Evolutionary conservation across 2,797 vertebrate genomes (phyloP).

Genomic region (Aldrovandia affinis): DNA sequence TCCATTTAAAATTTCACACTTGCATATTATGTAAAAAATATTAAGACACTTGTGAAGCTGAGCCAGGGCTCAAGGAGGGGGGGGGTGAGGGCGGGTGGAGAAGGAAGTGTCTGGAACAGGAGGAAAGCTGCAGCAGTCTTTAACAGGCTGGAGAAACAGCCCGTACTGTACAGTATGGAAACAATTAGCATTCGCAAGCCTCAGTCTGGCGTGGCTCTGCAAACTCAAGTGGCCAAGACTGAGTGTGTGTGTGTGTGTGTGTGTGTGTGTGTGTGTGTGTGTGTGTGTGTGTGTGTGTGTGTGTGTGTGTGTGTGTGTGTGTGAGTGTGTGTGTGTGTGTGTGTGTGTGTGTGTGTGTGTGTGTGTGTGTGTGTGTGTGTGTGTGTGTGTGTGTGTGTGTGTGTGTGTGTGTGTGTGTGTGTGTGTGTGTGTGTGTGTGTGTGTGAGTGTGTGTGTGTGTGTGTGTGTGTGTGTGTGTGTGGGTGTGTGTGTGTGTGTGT

Average conservation of each 20-base stretch:
- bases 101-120: slow-evolving; percentile 45
- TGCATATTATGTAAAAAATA: slow-evolving; percentile 48
- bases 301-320: slow-evolving; percentile 40
- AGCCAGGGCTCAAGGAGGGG: slow-evolving; percentile 18
- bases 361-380: slow-evolving; percentile 8
- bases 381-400: not conserved
- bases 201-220: slow-evolving; percentile 42
- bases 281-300: slow-evolving; percentile 40
- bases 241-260: slow-evolving; percentile 46
- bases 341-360: slow-evolving; percentile 34
- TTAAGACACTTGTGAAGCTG: slow-evolving; percentile 47
- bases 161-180: slow-evolving; percentile 64
- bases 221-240: slow-evolving; percentile 53
- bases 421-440: not conserved
- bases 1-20: slow-evolving; percentile 53
- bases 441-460: slow-evolving; percentile 22
- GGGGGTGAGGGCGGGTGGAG: slow-evolving; percentile 34
- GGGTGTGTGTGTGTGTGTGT: slow-evolving; percentile 33
- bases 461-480: slow-evolving; percentile 49
- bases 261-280: slow-evolving; percentile 45
- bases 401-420: slow-evolving; percentile 1
- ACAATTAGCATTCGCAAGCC: slow-evolving; percentile 64
- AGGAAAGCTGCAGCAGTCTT: slow-evolving; percentile 47
- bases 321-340: slow-evolving; percentile 15
- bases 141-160: slow-evolving; percentile 41